Evolutionary conservation across 2,113 vertebrate genomes (phyloP).

Genomic region (Xenus cinereus): DNA sequence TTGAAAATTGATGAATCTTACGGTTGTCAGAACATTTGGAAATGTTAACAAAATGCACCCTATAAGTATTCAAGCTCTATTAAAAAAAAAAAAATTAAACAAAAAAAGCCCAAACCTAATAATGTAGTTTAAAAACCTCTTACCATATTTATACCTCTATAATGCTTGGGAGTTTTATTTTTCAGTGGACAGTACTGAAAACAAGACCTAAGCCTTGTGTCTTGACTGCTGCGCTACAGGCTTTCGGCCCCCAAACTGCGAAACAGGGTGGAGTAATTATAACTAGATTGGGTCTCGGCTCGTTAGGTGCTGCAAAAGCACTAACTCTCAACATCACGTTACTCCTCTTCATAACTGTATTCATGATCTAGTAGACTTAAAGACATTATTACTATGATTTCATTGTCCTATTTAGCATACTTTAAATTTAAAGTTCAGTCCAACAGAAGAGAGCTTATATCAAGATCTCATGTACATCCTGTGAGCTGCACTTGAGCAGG

Average conservation of each 20-base stretch:
- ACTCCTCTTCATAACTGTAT: background rate
- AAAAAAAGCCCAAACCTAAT: background rate
- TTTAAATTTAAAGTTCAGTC: background rate
- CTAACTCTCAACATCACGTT: background rate
- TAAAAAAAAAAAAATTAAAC: background rate
- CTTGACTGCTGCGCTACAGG: background rate
- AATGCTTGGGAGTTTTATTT: background rate
- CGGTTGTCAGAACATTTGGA: background rate
- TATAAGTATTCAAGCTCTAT: background rate
- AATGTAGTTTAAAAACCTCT: background rate
- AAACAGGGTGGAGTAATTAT: background rate
- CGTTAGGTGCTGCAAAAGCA: background rate
- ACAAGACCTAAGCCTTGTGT: background rate
- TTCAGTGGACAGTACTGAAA: background rate
- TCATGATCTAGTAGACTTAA: background rate
- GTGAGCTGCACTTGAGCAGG: background rate
- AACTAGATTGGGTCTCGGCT: background rate
- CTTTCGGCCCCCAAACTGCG: background rate
- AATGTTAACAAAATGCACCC: background rate
- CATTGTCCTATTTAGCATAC: background rate
- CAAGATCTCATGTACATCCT: background rate
- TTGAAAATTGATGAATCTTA: background rate
- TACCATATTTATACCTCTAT: background rate
- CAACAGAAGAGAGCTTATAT: background rate
- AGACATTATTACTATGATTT: background rate